Percentiles rank a stretch among this genome's conserved stretches.
phyloP scores from a whole-genome alignment of 2,113 vertebrate species.

The Hoplias malabaricus region DNA sequence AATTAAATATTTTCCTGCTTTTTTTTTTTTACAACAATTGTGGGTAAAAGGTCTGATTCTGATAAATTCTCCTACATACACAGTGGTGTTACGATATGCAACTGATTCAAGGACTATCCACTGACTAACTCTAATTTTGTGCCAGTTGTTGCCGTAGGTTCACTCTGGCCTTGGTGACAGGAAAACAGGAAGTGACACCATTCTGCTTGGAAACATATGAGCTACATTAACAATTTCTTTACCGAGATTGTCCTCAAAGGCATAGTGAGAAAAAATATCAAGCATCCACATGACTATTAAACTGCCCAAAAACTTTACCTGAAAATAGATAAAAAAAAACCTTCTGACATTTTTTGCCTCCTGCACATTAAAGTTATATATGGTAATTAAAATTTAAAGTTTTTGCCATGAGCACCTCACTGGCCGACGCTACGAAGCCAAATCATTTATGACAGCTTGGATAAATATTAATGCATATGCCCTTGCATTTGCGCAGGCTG shows the following conservation, averaged over 20 bases:
- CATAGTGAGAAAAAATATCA: constrained; percentile 35
- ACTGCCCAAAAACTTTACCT: constrained; percentile 88
- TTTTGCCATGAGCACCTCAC: constrained; percentile 94
- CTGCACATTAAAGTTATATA: constrained; percentile 97
- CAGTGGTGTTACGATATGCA: too few species aligned
- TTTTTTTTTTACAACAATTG: too few species aligned
- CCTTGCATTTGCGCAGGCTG: constrained; percentile 90
- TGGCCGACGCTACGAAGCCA: constrained; percentile 88
- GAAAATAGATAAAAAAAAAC: constrained; percentile 81
- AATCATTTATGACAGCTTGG: constrained; percentile 98
- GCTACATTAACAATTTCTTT: constrained; percentile 20
- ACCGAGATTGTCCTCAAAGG: constrained; percentile 1
- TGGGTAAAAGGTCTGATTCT: too few species aligned
- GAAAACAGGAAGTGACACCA: not conserved
- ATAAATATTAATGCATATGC: constrained; percentile 99
- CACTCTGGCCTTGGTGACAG: not conserved
- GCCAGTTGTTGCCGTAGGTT: not conserved
- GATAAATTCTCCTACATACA: too few species aligned
- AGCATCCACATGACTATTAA: constrained; percentile 68
- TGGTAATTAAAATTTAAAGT: constrained; percentile 97
- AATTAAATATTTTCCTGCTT: too few species aligned
- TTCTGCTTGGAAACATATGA: not conserved
- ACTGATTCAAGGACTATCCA: not conserved
- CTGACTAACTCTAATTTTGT: not conserved
- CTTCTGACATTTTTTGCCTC: constrained; percentile 91